A percentile compares a stretch with the other conserved stretches of the same genome.
Conservation (phyloP, 1,140 invertebrate species). For the Maconellicoccus hirsutus region DNA sequence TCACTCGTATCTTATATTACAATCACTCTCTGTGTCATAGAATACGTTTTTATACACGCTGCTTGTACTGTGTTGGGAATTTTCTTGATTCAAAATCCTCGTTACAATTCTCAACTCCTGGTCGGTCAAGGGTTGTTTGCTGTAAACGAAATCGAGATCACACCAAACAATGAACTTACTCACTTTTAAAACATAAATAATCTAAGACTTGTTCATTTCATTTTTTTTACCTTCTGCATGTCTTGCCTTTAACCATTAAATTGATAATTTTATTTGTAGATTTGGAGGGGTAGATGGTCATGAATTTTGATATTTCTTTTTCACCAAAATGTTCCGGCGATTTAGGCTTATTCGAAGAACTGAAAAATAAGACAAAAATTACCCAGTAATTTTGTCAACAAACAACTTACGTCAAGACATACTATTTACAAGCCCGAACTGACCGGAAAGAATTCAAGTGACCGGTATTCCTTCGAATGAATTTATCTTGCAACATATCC, state of each 20-base stretch:
- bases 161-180: background rate
- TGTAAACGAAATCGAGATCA: background rate
- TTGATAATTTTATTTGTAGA: background rate
- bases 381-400: background rate
- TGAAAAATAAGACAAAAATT: background rate
- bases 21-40: conserved; percentile 44
- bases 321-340: background rate
- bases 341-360: background rate
- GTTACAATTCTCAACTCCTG: background rate
- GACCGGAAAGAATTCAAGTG: background rate
- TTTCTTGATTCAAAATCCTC: conserved; percentile 14
- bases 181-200: background rate
- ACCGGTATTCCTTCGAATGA: background rate
- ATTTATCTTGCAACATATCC: conserved; percentile 8
- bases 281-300: background rate
- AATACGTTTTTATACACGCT: conserved; percentile 39
- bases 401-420: background rate
- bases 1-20: conserved; percentile 46
- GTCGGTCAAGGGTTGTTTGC: background rate
- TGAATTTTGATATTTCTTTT: background rate
- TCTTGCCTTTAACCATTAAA: conserved; percentile 11
- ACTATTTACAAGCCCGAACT: background rate
- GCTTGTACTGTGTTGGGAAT: conserved; percentile 26
- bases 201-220: background rate
- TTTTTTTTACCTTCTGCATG: background rate